Evolutionary conservation across 2,113 vertebrate species (phyloP), one percentile per base, ranked within the genome.

Genomic region (Archilochus colubris): DNA sequence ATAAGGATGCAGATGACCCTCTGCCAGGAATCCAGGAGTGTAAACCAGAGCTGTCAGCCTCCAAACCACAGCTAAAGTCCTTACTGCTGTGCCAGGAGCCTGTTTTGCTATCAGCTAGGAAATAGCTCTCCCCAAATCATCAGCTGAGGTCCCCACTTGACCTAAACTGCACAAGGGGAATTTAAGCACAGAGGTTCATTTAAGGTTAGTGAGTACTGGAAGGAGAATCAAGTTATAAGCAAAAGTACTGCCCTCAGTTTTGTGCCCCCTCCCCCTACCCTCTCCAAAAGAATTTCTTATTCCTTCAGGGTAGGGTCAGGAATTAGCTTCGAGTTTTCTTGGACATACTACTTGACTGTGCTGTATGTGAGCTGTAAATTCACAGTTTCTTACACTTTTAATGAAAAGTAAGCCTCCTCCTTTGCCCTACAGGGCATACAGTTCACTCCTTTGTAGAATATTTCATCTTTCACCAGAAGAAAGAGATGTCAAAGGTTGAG

Each of bases 391-490:
- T 82, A 15, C 63, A 58, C 43, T 91, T 55, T 25, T 54, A 62
- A 62, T 7, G 50, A 57, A 58, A 69, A 12, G 0, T 4, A 4
- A 86, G 15, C 30, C 31, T 50, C 59, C 36, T 82, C 33, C 77
- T 87, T 76, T 73, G 10, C 27, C 50, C 28, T 23, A 74, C 51
- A 69, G 17, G 51, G 31, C 63, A 80, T 18, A 82, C 25, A 75
- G 61, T 44, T 82, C 31, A 33, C 20, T 86, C 82, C 58, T 82
- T 83, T 19, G 33, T 43, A 70, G 90, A 82, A 61, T 89, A 92
- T 57, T 88, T 86, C 88, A 82, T 68, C 30, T 78, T 81, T 81
- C 22, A 77, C 86, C 91, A 93, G 89, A 93, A 86, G 54, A 91
- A 93, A 77, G 7, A 1, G 12, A 69, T 16, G 48, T 54, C 74